phyloP scores from a whole-genome alignment of 2,797 vertebrate genomes.

The Notamacropus eugenii region DNA sequence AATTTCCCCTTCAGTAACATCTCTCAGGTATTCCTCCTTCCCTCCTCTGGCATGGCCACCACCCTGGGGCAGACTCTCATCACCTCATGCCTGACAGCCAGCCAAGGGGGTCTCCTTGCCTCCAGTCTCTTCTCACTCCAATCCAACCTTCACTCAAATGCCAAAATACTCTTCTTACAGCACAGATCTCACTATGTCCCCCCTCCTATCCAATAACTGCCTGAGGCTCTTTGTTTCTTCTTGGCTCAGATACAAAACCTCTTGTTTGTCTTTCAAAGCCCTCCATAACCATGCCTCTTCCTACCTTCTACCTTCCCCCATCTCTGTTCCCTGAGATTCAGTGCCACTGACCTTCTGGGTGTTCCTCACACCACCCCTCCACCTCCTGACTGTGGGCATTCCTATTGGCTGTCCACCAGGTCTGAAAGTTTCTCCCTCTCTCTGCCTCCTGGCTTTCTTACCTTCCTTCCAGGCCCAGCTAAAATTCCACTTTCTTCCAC shows the following conservation, averaged over 20 bases:
- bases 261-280: not conserved
- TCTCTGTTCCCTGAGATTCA: not conserved
- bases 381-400: not conserved
- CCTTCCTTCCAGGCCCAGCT: not conserved
- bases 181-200: not conserved
- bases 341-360: not conserved
- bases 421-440: not conserved
- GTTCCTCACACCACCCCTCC: not conserved
- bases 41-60: no score
- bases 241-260: no score
- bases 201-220: not conserved
- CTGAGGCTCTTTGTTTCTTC: not conserved
- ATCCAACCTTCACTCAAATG: not conserved
- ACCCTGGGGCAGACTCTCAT: not conserved
- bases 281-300: not conserved
- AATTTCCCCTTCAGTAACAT: not conserved
- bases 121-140: not conserved
- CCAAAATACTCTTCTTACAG: not conserved
- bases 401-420: not conserved
- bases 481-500: not conserved
- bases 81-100: not conserved
- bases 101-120: not conserved
- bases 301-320: not conserved
- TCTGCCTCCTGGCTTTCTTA: not conserved
- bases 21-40: not conserved